Base-by-base conservation (phyloP, 2,888 invertebrate species). In the Eustalomyia histrio region DNA sequence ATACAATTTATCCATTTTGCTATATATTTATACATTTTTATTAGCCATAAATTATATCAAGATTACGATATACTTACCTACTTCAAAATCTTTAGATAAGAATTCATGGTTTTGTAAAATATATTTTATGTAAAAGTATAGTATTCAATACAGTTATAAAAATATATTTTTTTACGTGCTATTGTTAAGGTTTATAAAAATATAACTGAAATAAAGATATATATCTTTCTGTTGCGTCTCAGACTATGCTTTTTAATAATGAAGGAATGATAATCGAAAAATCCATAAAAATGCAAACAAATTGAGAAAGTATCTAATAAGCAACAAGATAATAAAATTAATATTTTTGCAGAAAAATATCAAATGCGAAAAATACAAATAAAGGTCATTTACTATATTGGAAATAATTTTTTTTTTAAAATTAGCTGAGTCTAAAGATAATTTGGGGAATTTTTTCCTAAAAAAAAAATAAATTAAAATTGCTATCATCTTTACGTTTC, bases 361-460 rank as follows among this genome's bases (percentile, higher is more conserved):
- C 21, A 2, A 21, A 21, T n/a, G n/a, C n/a, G n/a, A n/a, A n/a
- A n/a, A n/a, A n/a, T n/a, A n/a, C n/a, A n/a, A n/a, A n/a, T n/a
- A n/a, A n/a, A n/a, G n/a, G n/a, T n/a, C n/a, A n/a, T n/a, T n/a
- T n/a, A n/a, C n/a, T n/a, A 24, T 24, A 24, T 24, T 39, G 12
- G 8, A 12, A 39, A 5, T 39, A 60, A 79, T 78, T 73, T 79
- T 68, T 80, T 1, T 29, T 3, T 1, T 6, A 6, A 29, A 29
- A 29, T 4, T 29, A 6, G 3, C 7, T 29, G 7, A 6, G 7
- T 29, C 7, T 6, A 29, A 29, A 6, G 7, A 1, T 29, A 29
- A 29, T 29, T 3, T 6, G 7, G 29, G n/a, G n/a, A n/a, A n/a
- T n/a, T n/a, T n/a, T n/a, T n/a, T n/a, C n/a, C n/a, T n/a, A n/a